Evolutionary conservation across 2,113 vertebrate species (phyloP), one percentile per base, ranked within the genome.

Genomic region (Stomatorhinus ivindoensis): DNA sequence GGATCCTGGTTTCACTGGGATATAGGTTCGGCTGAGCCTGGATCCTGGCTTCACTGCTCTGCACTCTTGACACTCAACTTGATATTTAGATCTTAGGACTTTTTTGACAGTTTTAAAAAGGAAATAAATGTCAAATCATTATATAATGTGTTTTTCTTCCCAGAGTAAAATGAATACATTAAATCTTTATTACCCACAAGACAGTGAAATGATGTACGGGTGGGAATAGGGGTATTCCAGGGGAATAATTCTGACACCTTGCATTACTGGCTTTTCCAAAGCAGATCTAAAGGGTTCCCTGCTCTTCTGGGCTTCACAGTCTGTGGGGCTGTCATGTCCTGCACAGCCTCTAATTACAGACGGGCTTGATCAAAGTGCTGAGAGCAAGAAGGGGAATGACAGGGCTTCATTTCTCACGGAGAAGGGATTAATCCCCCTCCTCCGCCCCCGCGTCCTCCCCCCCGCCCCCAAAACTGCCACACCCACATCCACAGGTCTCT

Each of bases 121-220:
- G 73, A 93, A 94, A 95, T 92, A 95, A 95, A 96, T 95, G 95
- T 95, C 95, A 96, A 94, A 94, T 96, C 95, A 95, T 96, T 96
- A 96, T 95, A 93, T 95, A 96, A 95, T 90, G 93, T 93, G 94
- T 91, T 94, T 95, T 95, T 96, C 93, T 31, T 86, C 91, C 94
- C 86, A 4, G 92, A 92, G 92, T 94, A 95, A 96, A 96, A 95
- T 90, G 95, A 96, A 96, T 96, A 95, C 94, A 96, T 96, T 94
- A 96, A 96, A 96, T 93, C 94, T 95, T 96, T 95, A 96, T 96
- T 96, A 96, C 95, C 95, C 95, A 94, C 89, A 95, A 95, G 95
- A 92, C 95, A 90, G 87, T 86, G 89, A 27, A 27, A 86, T 86
- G 47, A 50, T 13, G 46, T 86, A 10, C 1, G 73, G 15, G 35